phyloP scores from a whole-genome alignment of 2,113 vertebrate genomes.

The Pithys albifrons region DNA sequence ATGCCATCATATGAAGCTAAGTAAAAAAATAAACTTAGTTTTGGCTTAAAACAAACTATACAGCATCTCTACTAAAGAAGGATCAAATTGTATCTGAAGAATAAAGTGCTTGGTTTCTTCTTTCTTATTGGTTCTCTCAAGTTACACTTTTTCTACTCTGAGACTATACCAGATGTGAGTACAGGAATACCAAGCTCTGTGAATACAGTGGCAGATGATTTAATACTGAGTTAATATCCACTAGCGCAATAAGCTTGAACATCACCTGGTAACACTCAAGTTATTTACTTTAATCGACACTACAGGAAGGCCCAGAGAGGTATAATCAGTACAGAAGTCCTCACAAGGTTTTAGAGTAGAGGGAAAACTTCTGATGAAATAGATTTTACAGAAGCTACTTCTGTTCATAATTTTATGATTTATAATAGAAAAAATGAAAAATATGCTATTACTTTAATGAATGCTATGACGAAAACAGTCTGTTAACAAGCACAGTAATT shows the following conservation, averaged over 20 bases:
- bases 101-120: background rate
- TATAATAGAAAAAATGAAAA: background rate
- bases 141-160: background rate
- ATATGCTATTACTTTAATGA: background rate
- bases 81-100: background rate
- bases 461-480: background rate
- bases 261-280: background rate
- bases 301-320: background rate
- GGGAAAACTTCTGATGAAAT: background rate
- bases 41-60: background rate
- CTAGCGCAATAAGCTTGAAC: background rate
- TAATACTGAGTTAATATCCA: background rate
- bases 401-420: background rate
- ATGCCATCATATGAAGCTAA: background rate
- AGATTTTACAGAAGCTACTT: background rate
- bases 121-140: background rate
- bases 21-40: background rate
- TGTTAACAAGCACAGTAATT: background rate
- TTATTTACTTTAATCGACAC: background rate
- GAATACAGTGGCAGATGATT: background rate
- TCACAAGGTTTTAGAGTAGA: background rate
- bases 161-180: background rate
- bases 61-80: background rate
- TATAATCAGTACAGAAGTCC: background rate
- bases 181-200: background rate